Conservation (phyloP, 2,113 vertebrate genomes). For the Microcebus lehilahytsara region DNA sequence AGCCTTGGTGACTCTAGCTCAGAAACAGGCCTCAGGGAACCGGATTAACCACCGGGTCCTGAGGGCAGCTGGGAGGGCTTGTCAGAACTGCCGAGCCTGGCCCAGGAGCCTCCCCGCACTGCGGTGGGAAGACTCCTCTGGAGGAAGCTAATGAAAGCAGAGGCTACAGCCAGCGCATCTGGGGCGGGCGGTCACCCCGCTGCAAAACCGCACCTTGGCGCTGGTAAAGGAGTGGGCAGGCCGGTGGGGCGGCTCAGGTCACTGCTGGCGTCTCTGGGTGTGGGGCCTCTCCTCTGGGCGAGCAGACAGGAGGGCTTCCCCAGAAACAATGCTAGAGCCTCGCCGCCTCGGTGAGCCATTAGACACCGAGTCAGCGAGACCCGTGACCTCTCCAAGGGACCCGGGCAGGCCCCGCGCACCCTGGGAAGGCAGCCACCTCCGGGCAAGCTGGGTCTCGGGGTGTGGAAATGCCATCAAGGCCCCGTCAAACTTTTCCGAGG, state of each 20-base stretch:
- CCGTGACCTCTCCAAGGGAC: neutral
- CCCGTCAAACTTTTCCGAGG: constrained; percentile 66
- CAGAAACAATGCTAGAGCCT: neutral
- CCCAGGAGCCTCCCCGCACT: neutral
- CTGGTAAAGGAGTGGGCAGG: neutral
- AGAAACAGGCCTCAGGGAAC: neutral
- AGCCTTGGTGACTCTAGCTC: neutral
- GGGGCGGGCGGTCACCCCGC: constrained; percentile 27
- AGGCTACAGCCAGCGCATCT: neutral
- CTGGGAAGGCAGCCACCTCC: neutral
- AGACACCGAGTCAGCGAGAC: neutral
- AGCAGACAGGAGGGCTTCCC: neutral
- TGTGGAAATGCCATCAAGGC: constrained; percentile 2
- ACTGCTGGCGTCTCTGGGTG: neutral
- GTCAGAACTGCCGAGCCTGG: neutral
- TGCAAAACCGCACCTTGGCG: neutral
- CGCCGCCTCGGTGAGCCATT: neutral
- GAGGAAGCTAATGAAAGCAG: neutral
- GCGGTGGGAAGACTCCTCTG: neutral
- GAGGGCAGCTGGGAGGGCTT: neutral
- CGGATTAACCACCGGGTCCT: neutral
- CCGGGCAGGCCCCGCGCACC: neutral
- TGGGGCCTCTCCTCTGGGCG: neutral
- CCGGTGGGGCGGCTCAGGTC: neutral
- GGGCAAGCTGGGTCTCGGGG: neutral